These are phyloP conservation scores for Plutella xylostella DNA, from an alignment of 2,888 invertebrate genomes.

Conservation along the genomic window DNA sequence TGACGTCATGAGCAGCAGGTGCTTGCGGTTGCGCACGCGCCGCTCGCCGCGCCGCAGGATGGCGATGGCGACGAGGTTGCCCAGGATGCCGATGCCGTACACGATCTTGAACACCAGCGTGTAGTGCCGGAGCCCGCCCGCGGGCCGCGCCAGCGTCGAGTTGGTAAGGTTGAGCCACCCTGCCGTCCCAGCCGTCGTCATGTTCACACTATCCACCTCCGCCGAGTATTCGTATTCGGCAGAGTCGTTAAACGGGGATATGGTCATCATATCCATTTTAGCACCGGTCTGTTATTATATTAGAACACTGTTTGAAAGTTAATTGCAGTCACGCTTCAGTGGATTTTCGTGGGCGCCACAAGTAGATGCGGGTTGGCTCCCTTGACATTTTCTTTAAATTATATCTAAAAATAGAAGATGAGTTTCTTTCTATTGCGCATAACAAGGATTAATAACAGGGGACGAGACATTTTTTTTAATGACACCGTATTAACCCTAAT, in stretches of 20 bases:
- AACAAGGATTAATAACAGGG: too few relatives aligned
- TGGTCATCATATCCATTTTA: neutral
- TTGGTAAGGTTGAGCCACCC: too few relatives aligned
- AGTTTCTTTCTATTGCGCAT: too few relatives aligned
- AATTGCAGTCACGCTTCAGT: too few relatives aligned
- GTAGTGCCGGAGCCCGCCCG: constrained; percentile 16
- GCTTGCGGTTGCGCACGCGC: constrained; percentile 81
- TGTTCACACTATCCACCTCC: neutral
- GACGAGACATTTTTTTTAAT: too few relatives aligned
- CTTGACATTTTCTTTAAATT: too few relatives aligned
- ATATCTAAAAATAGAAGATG: too few relatives aligned
- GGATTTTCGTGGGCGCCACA: too few relatives aligned
- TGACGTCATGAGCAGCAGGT: constrained; percentile 82
- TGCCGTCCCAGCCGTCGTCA: too few relatives aligned
- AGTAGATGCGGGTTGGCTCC: too few relatives aligned
- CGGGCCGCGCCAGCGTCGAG: too few relatives aligned
- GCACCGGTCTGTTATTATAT: neutral
- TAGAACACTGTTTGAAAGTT: neutral
- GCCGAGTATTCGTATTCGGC: neutral
- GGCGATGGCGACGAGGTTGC: constrained; percentile 81
- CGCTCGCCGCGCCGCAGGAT: constrained; percentile 78
- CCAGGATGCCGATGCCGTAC: constrained; percentile 77
- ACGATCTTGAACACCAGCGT: constrained; percentile 58
- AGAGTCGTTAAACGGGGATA: neutral
- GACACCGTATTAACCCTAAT: too few relatives aligned